Evolutionary conservation across 2,888 invertebrate genomes (phyloP).

Genomic region (Cynaeus angustus): DNA sequence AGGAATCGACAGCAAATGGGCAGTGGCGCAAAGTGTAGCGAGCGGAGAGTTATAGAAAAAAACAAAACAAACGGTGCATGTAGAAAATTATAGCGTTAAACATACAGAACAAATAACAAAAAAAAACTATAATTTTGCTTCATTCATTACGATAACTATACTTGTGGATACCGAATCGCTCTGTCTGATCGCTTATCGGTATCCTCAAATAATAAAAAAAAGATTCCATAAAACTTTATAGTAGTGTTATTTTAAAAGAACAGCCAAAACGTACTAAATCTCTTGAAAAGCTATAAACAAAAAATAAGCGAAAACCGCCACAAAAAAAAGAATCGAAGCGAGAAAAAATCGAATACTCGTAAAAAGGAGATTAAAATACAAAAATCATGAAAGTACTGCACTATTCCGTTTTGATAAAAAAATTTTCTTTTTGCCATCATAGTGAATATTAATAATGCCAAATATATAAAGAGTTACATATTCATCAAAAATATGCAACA

Average conservation of each 20-base stretch:
- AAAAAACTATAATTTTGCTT: slow-evolving; percentile 54
- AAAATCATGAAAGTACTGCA: slow-evolving; percentile 46
- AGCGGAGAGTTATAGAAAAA: slow-evolving; percentile 72
- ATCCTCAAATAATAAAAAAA: slow-evolving; percentile 47
- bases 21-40: slow-evolving; percentile 71
- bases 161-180: slow-evolving; percentile 15
- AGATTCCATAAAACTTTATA: slow-evolving; percentile 37
- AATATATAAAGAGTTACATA: slow-evolving; percentile 55
- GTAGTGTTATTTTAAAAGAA: slow-evolving; percentile 51
- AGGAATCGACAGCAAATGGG: slow-evolving; percentile 68
- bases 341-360: slow-evolving; percentile 23
- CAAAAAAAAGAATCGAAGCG: slow-evolving; percentile 32
- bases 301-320: slow-evolving; percentile 45
- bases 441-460: slow-evolving; percentile 61
- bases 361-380: slow-evolving; percentile 46
- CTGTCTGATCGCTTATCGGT: slow-evolving; percentile 5
- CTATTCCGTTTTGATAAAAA: slow-evolving; percentile 34
- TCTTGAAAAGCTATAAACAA: slow-evolving; percentile 52
- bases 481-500: slow-evolving; percentile 48
- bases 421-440: slow-evolving; percentile 52
- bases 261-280: slow-evolving; percentile 56
- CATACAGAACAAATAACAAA: slow-evolving; percentile 51
- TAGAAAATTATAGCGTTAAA: slow-evolving; percentile 69
- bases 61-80: slow-evolving; percentile 72
- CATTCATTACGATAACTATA: slow-evolving; percentile 13